phyloP scores from a whole-genome alignment of 2,113 vertebrate genomes.

The Dascyllus trimaculatus region DNA sequence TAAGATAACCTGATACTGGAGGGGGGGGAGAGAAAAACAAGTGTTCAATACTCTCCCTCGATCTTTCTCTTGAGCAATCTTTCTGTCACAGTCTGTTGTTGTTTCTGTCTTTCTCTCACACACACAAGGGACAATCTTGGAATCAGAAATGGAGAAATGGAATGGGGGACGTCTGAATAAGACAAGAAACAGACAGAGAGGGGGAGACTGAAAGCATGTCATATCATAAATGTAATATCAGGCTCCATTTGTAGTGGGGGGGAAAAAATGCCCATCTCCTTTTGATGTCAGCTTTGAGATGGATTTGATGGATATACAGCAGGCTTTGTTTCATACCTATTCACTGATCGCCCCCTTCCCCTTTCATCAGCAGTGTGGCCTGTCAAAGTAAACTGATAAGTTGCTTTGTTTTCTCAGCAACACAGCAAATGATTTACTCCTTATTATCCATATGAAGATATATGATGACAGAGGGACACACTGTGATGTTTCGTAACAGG shows the following conservation, averaged over 20 bases:
- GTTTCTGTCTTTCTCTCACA: constrained; percentile 3
- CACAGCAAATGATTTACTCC: constrained; percentile 22
- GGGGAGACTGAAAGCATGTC: neutral
- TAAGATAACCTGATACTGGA: constrained; percentile 2
- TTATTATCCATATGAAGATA: constrained; percentile 27
- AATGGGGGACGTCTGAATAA: neutral
- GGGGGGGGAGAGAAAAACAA: neutral
- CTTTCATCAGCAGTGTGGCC: constrained; percentile 22
- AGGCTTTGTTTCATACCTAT: constrained; percentile 31
- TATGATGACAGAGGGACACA: constrained; percentile 19
- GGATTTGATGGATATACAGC: constrained; percentile 31
- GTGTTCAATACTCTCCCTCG: neutral
- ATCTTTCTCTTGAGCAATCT: constrained; percentile 18
- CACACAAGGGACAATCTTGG: constrained; percentile 8
- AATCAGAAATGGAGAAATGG: constrained; percentile 19
- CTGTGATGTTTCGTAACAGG: constrained; percentile 19
- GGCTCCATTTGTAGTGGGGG: constrained; percentile 16
- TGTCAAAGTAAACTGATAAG: constrained; percentile 37
- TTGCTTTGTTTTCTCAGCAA: constrained; percentile 26
- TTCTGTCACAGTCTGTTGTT: constrained; percentile 25
- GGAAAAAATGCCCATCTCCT: constrained; percentile 22
- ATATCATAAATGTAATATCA: constrained; percentile 42
- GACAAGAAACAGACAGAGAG: neutral
- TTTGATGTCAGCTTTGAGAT: constrained; percentile 25
- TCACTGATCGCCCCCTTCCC: constrained; percentile 16